Evolutionary conservation across 1,140 invertebrate species (phyloP), one percentile per base, ranked within the genome.

Genomic region (Lepidotrigona ventralis): DNA sequence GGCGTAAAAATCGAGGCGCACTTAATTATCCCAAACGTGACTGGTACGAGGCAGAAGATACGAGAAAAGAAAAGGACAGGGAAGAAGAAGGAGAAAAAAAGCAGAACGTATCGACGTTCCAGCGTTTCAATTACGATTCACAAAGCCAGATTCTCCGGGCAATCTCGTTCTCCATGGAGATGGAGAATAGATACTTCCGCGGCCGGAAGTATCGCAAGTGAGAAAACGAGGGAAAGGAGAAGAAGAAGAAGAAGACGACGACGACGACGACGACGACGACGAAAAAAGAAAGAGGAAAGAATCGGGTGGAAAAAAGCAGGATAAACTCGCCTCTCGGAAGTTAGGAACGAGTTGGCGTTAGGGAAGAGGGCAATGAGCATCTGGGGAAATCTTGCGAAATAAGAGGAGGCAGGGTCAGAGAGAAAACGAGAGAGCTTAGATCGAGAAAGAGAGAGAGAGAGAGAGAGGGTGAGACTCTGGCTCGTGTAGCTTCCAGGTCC

Each of bases 351-450:
- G 87, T 88, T 81, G 86, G 78, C 60, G 86, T 88, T 88, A 79
- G 85, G 88, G 89, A 86, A 90, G 79, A 87, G 84, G 85, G 87
- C 89, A 90, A 90, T 90, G 89, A 90, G 89, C 89, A 90, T 85
- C 88, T 69, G 78, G 89, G 89, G 89, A 90, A 90, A 90, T 90
- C 89, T 88, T 88, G 79, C 81, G 83, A 90, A 90, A 90, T 90
- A 90, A 90, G 86, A 88, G 85, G 58, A 88, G 70, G 79, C 74
- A 79, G 79, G 71, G 78, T 79, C 74, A 21, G 56, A 46, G 33
- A 33, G 51, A 69, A 39, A 71, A 71, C 14, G 46, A 26, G 23
- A 26, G 23, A 39, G 72, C 77, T 64, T 21, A 54, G 74, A 72
- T 69, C 51, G 19, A 58, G 54, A 75, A 66, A 46, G 64, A 70